A percentile compares a stretch with the other conserved stretches of the same genome.
Evolutionary conservation across 2,113 vertebrate genomes (phyloP).

Genomic region (Marmota flaviventris): DNA sequence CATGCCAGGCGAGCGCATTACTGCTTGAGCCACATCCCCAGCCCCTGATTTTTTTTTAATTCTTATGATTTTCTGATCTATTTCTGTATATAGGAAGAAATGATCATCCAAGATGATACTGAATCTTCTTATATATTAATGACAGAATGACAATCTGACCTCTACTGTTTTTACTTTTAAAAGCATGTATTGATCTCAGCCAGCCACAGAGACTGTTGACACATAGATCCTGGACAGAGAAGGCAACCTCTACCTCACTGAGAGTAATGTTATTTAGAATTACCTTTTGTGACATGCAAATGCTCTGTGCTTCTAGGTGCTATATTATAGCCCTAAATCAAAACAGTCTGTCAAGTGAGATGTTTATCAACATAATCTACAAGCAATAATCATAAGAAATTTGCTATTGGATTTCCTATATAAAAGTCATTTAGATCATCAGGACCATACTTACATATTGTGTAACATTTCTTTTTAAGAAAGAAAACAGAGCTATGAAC

Average conservation of each 20-base stretch:
- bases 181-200: neutral
- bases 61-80: neutral
- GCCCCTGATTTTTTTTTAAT: neutral
- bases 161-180: slow-evolving; percentile 52
- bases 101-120: neutral
- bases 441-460: neutral
- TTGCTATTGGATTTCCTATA: slow-evolving; percentile 1
- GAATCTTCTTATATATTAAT: slow-evolving; percentile 33
- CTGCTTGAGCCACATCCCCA: too few species aligned
- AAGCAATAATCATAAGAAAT: slow-evolving; percentile 18
- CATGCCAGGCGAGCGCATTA: too few species aligned
- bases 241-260: neutral
- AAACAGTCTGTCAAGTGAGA: neutral
- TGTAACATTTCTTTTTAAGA: neutral
- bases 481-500: neutral
- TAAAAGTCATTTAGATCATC: neutral
- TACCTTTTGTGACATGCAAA: neutral
- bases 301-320: neutral
- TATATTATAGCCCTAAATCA: neutral
- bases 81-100: slow-evolving; percentile 19
- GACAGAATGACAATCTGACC: slow-evolving; percentile 10
- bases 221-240: neutral
- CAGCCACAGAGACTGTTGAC: slow-evolving; percentile 18
- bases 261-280: neutral
- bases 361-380: neutral